These are phyloP conservation scores for Drosophila austrosaltans DNA, from an alignment of 2,888 invertebrate genomes.

Conservation along the genomic window DNA sequence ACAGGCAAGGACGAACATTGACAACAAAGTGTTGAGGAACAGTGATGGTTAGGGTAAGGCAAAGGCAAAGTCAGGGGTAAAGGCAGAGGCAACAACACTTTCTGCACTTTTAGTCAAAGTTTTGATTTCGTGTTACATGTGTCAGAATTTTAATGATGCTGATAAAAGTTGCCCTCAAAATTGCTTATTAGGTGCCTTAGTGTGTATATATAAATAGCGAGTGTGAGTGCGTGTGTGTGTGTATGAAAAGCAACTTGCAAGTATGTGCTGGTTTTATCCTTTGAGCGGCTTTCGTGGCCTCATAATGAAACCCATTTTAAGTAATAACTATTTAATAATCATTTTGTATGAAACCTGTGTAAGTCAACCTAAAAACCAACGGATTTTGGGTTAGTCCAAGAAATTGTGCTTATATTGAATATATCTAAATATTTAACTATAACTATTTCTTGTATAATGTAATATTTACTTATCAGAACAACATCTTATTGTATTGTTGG, in stretches of 20 bases:
- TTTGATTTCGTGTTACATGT: constrained; percentile 79
- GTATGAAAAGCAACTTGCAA: constrained; percentile 17
- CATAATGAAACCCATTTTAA: constrained; percentile 46
- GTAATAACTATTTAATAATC: constrained; percentile 64
- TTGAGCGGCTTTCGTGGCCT: constrained; percentile 60
- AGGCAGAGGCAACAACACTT: constrained; percentile 59
- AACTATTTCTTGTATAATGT: neutral
- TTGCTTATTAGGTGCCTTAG: constrained; percentile 72
- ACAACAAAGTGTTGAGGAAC: constrained; percentile 35
- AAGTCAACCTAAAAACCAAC: constrained; percentile 34
- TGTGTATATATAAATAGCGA: constrained; percentile 22
- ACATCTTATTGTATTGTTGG: constrained; percentile 9
- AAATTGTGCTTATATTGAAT: too few relatives aligned
- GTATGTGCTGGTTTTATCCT: constrained; percentile 53
- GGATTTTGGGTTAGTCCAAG: constrained; percentile 29
- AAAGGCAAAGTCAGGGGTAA: constrained; percentile 5
- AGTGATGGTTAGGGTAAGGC: constrained; percentile 12
- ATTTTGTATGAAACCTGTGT: constrained; percentile 36
- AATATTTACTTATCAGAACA: constrained; percentile 28
- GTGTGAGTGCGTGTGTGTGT: constrained; percentile 21
- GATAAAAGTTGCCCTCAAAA: constrained; percentile 75
- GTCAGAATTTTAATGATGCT: constrained; percentile 79
- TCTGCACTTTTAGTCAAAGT: constrained; percentile 79
- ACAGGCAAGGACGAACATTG: neutral
- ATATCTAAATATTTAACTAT: too few relatives aligned